These are phyloP conservation scores for Silurus lanzhouensis DNA, from an alignment of 2,797 vertebrate genomes.

Conservation along the genomic window DNA sequence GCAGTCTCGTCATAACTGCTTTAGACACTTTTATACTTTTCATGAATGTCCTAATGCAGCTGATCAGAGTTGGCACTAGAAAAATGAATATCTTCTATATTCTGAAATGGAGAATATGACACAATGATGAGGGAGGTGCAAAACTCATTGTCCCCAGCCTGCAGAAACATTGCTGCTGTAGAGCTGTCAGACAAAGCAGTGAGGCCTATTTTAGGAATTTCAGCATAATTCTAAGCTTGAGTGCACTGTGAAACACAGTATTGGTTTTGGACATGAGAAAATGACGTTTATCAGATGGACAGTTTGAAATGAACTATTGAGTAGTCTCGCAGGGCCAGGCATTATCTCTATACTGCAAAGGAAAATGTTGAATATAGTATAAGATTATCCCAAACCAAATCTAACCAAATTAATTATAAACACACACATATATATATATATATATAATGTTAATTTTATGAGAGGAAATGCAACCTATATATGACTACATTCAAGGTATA, in stretches of 20 bases:
- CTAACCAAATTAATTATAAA: not conserved
- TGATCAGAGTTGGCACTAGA: slow-evolving; percentile 16
- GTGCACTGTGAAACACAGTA: not conserved
- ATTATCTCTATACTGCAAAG: not conserved
- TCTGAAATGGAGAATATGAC: slow-evolving; percentile 15
- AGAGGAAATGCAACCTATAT: not conserved
- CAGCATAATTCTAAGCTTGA: slow-evolving; percentile 4
- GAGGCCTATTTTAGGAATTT: slow-evolving; percentile 14
- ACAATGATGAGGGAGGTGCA: slow-evolving; percentile 9
- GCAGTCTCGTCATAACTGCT: not conserved
- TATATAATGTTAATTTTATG: not conserved
- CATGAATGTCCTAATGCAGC: slow-evolving; percentile 19
- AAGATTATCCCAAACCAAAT: not conserved
- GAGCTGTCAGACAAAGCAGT: slow-evolving; percentile 17
- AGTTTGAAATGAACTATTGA: slow-evolving; percentile 26
- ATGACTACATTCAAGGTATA: not conserved
- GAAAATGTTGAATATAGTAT: not conserved
- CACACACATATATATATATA: too few relatives aligned
- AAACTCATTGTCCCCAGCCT: slow-evolving; percentile 3
- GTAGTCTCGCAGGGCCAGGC: not conserved
- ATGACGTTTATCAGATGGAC: slow-evolving; percentile 20
- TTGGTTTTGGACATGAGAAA: slow-evolving; percentile 21
- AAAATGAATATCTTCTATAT: slow-evolving; percentile 15
- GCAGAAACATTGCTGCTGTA: slow-evolving; percentile 21
- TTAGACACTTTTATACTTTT: not conserved